Evolutionary conservation across 2,888 invertebrate species (phyloP).

Genomic region (Nomada hirtipes): DNA sequence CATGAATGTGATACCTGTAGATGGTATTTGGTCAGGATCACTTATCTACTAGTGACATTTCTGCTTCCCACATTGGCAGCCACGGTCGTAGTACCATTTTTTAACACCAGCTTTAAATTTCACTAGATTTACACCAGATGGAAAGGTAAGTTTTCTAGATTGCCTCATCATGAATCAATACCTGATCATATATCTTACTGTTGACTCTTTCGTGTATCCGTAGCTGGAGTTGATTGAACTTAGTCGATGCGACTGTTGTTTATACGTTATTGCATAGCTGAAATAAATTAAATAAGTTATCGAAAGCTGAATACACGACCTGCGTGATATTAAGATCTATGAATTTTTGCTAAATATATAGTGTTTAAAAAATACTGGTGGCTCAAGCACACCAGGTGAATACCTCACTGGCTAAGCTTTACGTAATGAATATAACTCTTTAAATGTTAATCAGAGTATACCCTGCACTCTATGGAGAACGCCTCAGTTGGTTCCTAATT

Average conservation of each 20-base stretch:
- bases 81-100: neutral
- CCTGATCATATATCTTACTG: neutral
- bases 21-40: conserved; percentile 2
- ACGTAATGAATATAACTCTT: neutral
- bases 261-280: conserved; percentile 5
- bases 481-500: conserved; percentile 64
- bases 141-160: conserved; percentile 14
- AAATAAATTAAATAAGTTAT: neutral
- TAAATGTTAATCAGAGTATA: conserved; percentile 66
- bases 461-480: conserved; percentile 30
- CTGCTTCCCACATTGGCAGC: conserved; percentile 28
- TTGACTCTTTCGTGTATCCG: neutral
- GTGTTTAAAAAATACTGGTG: too few species aligned
- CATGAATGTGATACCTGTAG: conserved; percentile 3
- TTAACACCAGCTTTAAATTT: neutral
- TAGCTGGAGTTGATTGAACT: neutral
- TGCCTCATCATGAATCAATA: conserved; percentile 33
- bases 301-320: neutral
- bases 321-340: too few species aligned
- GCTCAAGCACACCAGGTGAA: too few species aligned
- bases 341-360: too few species aligned
- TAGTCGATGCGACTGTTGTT: conserved; percentile 21
- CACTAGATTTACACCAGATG: conserved; percentile 28
- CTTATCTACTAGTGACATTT: conserved; percentile 46
- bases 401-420: neutral